Evolutionary conservation across 1,140 invertebrate genomes (phyloP), one percentile per base, ranked within the genome.

Genomic region (Scaptodrosophila lebanonensis): DNA sequence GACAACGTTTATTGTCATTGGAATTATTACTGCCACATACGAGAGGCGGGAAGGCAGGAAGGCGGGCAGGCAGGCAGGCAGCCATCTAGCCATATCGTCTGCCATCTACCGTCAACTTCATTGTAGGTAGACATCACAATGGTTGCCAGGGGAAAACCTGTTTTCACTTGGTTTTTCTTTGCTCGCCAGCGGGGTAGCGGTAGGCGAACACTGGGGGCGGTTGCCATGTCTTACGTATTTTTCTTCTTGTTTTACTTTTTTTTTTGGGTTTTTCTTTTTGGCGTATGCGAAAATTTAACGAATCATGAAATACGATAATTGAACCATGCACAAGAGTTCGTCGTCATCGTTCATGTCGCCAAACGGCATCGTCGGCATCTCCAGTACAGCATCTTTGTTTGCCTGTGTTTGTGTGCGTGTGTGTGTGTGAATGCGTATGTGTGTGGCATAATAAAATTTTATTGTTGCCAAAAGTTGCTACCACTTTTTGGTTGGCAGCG

Each of bases 221-320:
- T 13, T 17, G 48, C 53, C 45, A 60, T 66, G 61, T 59, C 75
- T 79, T 79, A 58, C 61, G 66, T 82, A 83, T 77, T 76, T 72
- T n/a, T n/a, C n/a, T n/a, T n/a, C n/a, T n/a, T n/a, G n/a, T n/a
- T n/a, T n/a, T n/a, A n/a, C n/a, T n/a, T n/a, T 51, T 44, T 38
- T 51, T 39, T 42, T 42, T 35, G 42, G 20, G 18, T 45, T 45
- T 32, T 47, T 59, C 42, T 51, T 77, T 82, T 69, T 75, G 61
- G 66, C 75, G 69, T 70, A 82, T 82, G 75, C 75, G 75, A 82
- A 82, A 82, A 82, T 82, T 82, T 82, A 82, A 82, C 75, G 75
- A 82, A 82, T 82, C 75, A 82, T 82, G 75, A 82, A 82, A 82
- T 83, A 82, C 75, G 76, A 82, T 82, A 82, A 82, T 82, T 82